Evolutionary conservation across 2,888 invertebrate species (phyloP).

Genomic region (Trachelus troglodyta): DNA sequence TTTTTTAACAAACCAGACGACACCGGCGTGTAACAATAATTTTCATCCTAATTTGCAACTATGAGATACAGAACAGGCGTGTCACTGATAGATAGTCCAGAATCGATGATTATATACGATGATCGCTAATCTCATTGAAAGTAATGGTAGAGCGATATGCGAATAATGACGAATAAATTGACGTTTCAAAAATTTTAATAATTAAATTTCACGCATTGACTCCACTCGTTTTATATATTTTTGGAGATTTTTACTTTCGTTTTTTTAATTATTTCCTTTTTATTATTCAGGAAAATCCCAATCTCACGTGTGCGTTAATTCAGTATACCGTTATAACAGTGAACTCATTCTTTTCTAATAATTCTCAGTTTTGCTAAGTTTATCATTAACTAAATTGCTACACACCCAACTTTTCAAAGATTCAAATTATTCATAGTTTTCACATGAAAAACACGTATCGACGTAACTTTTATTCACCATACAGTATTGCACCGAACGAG

Average conservation of each 20-base stretch:
- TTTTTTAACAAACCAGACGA: constrained; percentile 60
- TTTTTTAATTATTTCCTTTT: not conserved
- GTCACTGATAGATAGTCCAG: not conserved
- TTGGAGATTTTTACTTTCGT: not conserved
- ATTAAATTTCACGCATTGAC: not conserved
- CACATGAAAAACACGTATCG: not conserved
- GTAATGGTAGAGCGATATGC: not conserved
- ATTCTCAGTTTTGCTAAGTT: not conserved
- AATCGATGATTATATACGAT: not conserved
- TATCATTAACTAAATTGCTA: not conserved
- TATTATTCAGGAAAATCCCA: not conserved
- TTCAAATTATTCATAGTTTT: not conserved
- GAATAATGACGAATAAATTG: not conserved
- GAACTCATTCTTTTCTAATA: not conserved
- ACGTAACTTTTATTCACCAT: not conserved
- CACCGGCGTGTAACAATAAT: constrained; percentile 57
- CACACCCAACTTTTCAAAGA: not conserved
- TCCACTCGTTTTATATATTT: not conserved
- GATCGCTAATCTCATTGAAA: not conserved
- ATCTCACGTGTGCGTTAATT: not conserved
- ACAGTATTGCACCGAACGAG: not conserved
- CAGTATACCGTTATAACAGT: not conserved
- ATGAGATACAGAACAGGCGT: constrained; percentile 27
- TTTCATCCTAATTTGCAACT: constrained; percentile 4
- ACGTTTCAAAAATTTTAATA: not conserved